Conservation (phyloP, 37 sponge, comb jelly and placozoan genomes). For the Geodia barretti region DNA sequence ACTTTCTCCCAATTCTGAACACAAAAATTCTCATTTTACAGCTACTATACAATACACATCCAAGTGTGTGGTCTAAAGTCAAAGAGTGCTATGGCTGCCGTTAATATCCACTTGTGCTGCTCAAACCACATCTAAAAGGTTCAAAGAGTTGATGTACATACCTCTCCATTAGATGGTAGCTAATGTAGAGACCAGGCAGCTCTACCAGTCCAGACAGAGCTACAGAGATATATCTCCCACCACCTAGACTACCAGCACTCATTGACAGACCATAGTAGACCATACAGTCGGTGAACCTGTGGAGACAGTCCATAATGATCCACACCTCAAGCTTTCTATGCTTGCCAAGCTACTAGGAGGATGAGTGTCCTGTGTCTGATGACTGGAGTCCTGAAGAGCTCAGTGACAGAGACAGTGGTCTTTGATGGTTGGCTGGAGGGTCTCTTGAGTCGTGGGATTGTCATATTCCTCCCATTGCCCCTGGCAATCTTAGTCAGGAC, state of each 20-base stretch:
- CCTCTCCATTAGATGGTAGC: constrained; percentile 21
- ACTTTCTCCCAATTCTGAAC: constrained; percentile 28
- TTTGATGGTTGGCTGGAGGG: background rate
- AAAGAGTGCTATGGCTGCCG: too few relatives aligned
- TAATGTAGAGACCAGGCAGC: constrained; percentile 7
- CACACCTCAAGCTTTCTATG: too few relatives aligned
- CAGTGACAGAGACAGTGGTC: background rate
- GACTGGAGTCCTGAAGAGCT: constrained; percentile 13
- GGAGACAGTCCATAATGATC: background rate
- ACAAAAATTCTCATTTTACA: too few relatives aligned
- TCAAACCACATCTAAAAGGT: background rate
- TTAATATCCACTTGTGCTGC: background rate
- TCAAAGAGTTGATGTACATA: background rate
- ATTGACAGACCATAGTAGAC: constrained; percentile 46
- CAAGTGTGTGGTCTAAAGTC: too few relatives aligned
- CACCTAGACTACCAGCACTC: constrained; percentile 34
- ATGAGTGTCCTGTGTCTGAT: constrained; percentile 18
- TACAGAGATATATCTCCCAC: constrained; percentile 39
- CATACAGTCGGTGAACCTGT: constrained; percentile 34
- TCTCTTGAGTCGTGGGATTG: background rate
- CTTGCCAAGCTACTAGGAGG: constrained; percentile 3
- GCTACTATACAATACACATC: too few relatives aligned
- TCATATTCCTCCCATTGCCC: constrained; percentile 16
- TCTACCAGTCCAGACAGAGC: constrained; percentile 36
- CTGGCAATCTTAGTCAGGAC: constrained; percentile 30